phyloP scores from a whole-genome alignment of 2,113 vertebrate species.

The Stegostoma tigrinum region DNA sequence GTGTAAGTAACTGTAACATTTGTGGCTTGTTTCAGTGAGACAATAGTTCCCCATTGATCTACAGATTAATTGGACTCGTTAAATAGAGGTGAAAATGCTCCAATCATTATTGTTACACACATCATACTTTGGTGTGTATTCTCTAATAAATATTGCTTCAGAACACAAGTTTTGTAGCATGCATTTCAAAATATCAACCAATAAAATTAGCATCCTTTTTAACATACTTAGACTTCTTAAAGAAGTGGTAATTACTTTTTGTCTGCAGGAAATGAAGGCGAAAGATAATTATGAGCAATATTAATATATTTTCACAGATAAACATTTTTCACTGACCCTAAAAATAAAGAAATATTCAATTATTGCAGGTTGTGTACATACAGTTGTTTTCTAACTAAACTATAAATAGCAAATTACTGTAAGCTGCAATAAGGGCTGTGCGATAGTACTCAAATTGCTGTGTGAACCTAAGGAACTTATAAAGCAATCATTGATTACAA shows the following conservation, averaged over 20 bases:
- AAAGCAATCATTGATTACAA: conserved; percentile 16
- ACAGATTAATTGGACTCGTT: background rate
- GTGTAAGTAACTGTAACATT: conserved; percentile 10
- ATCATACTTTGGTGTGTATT: conserved; percentile 6
- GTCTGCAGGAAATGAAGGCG: background rate
- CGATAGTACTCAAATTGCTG: background rate
- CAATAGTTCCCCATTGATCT: background rate
- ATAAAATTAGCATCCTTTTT: conserved; percentile 17
- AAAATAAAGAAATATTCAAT: background rate
- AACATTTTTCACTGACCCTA: conserved; percentile 16
- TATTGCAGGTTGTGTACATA: conserved; percentile 34
- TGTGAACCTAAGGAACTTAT: background rate
- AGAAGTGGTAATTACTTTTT: conserved; percentile 18
- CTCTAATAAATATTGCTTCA: background rate
- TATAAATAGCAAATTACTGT: conserved; percentile 30
- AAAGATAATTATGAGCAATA: conserved; percentile 30
- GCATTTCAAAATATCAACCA: conserved; percentile 6
- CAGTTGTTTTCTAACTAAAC: background rate
- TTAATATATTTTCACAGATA: conserved; percentile 34
- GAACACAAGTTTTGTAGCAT: conserved; percentile 13
- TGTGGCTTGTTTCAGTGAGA: background rate
- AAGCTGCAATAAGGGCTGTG: conserved; percentile 28
- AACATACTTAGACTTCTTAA: conserved; percentile 27
- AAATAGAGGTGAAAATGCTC: background rate
- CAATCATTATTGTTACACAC: background rate